These are phyloP conservation scores for Felis chaus DNA, from an alignment of 2,113 vertebrate species.

Conservation along the genomic window DNA sequence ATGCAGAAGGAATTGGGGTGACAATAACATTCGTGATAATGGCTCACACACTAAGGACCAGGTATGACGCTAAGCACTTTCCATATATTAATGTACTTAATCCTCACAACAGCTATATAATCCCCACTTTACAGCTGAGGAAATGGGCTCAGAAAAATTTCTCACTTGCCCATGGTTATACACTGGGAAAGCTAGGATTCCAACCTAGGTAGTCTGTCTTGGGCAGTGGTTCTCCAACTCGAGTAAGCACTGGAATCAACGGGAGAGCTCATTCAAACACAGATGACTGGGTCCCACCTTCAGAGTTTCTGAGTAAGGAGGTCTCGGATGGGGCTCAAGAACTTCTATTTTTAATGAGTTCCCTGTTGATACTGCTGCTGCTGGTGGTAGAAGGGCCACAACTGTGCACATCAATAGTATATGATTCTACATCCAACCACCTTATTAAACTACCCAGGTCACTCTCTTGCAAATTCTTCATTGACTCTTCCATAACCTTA, in stretches of 20 bases:
- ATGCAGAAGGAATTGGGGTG: slow-evolving; percentile 16
- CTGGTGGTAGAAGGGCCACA: not conserved
- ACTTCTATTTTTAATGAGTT: slow-evolving; percentile 23
- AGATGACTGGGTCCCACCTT: not conserved
- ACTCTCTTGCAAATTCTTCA: slow-evolving; percentile 36
- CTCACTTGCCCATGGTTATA: not conserved
- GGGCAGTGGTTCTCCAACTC: not conserved
- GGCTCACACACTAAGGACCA: not conserved
- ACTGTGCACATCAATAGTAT: not conserved
- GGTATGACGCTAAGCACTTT: slow-evolving; percentile 15
- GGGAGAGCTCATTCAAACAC: not conserved
- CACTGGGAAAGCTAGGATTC: not conserved
- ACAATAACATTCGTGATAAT: not conserved
- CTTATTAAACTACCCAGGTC: not conserved
- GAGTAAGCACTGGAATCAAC: not conserved
- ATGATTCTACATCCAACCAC: not conserved
- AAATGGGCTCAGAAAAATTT: slow-evolving; percentile 20
- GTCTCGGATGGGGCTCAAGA: not conserved
- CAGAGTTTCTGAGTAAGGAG: not conserved
- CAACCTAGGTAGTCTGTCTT: not conserved
- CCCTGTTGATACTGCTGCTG: not conserved
- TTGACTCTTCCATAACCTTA: not conserved
- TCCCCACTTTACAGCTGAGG: not conserved
- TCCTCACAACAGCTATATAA: not conserved
- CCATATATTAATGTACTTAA: not conserved